Evolutionary conservation across 2,888 invertebrate genomes (phyloP).

Genomic region (Caenorhabditis zanzibari): DNA sequence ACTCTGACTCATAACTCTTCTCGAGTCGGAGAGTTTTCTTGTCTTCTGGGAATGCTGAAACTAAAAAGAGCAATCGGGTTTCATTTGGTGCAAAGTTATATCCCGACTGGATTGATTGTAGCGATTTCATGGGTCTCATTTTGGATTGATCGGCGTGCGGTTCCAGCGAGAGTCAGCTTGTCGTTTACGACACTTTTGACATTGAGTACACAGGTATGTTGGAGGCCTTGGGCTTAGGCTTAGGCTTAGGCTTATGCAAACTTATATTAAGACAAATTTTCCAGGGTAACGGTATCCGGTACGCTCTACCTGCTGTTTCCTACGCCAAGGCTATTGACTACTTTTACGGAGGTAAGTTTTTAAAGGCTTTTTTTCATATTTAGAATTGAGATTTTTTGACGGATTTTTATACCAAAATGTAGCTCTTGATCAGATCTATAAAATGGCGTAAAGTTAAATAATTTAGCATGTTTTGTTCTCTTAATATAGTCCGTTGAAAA

Average conservation of each 20-base stretch:
- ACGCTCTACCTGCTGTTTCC: slow-evolving; percentile 77
- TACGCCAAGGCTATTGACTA: slow-evolving; percentile 81
- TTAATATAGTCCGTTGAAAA: too few relatives aligned
- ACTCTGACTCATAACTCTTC: slow-evolving; percentile 78
- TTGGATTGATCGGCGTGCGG: slow-evolving; percentile 74
- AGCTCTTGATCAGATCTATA: too few relatives aligned
- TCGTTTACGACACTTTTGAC: slow-evolving; percentile 76
- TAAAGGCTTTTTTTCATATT: too few relatives aligned
- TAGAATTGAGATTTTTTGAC: too few relatives aligned
- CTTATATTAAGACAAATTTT: background rate
- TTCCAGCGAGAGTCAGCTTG: slow-evolving; percentile 74
- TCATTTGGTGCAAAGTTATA: slow-evolving; percentile 84
- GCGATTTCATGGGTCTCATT: slow-evolving; percentile 77
- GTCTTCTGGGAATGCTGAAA: slow-evolving; percentile 76
- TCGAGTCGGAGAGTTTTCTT: slow-evolving; percentile 77
- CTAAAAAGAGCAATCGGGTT: slow-evolving; percentile 86
- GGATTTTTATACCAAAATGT: too few relatives aligned
- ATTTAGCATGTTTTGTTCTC: too few relatives aligned
- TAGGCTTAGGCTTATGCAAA: too few relatives aligned
- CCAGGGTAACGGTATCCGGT: slow-evolving; percentile 80
- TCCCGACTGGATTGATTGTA: slow-evolving; percentile 76
- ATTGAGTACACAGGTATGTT: slow-evolving; percentile 73
- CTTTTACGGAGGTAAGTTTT: slow-evolving; percentile 76
- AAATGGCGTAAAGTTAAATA: background rate
- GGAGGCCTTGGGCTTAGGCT: background rate